A percentile compares a stretch with the other conserved stretches of the same genome.
These are phyloP conservation scores for Allophyes oxyacanthae DNA, from an alignment of 2,888 invertebrate genomes.

Conservation along the genomic window DNA sequence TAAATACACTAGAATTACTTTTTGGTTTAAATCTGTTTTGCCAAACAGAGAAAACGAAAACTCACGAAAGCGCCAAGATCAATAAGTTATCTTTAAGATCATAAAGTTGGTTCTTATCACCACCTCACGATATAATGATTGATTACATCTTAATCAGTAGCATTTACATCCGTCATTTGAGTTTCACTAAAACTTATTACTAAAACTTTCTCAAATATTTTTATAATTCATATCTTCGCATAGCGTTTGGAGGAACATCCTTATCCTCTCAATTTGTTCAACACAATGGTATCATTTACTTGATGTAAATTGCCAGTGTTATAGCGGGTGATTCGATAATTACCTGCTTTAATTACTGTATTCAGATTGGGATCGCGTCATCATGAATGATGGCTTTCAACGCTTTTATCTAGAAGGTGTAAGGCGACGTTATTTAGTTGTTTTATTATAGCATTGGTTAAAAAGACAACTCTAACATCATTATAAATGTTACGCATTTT, in stretches of 20 bases:
- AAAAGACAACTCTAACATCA: constrained; percentile 4
- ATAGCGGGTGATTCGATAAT: constrained; percentile 65
- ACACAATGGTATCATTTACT: constrained; percentile 50
- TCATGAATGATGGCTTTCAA: constrained; percentile 52
- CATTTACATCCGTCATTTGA: constrained; percentile 25
- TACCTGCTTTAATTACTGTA: constrained; percentile 63
- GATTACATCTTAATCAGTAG: constrained; percentile 34
- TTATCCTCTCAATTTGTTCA: constrained; percentile 39
- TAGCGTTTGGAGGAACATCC: constrained; percentile 16
- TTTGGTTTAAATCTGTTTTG: background rate
- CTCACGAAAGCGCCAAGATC: constrained; percentile 5
- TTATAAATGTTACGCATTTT: background rate
- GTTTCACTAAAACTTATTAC: constrained; percentile 13
- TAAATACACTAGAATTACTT: background rate
- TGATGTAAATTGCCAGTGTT: constrained; percentile 41
- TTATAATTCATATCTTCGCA: constrained; percentile 10
- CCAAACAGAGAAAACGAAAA: background rate
- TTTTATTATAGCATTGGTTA: constrained; percentile 24
- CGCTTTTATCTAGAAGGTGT: constrained; percentile 7
- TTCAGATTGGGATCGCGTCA: constrained; percentile 41
- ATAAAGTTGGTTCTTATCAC: constrained; percentile 22
- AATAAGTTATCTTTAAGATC: constrained; percentile 10
- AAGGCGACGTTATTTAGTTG: constrained; percentile 35
- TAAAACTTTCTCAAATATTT: constrained; percentile 19
- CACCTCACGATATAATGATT: constrained; percentile 43